These are phyloP conservation scores for Druon quercuslanigerum DNA, from an alignment of 1,140 invertebrate species.

Conservation along the genomic window DNA sequence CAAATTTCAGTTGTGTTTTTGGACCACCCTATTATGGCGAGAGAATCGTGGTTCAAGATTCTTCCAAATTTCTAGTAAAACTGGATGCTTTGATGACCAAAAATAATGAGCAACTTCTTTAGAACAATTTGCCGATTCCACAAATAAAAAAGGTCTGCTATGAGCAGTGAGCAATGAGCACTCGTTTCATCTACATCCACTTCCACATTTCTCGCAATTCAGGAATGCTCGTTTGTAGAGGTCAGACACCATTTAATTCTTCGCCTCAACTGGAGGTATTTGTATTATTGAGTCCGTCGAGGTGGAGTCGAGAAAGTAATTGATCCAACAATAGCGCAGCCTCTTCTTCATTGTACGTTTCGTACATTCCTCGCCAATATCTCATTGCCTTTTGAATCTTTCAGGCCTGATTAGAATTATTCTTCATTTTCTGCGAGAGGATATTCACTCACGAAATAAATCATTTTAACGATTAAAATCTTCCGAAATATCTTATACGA, in stretches of 20 bases:
- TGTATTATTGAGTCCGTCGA: constrained; percentile 8
- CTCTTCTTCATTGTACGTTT: constrained; percentile 47
- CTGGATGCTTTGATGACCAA: background rate
- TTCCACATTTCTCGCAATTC: constrained; percentile 15
- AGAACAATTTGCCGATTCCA: background rate
- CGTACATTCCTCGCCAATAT: constrained; percentile 49
- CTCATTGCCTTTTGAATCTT: constrained; percentile 39
- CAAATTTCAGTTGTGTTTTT: too few relatives aligned
- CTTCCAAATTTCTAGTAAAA: background rate
- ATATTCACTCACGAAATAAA: too few relatives aligned
- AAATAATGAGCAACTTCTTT: background rate
- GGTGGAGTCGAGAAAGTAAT: constrained; percentile 41
- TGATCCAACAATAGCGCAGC: constrained; percentile 53
- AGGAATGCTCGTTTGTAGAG: constrained; percentile 26
- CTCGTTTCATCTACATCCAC: background rate
- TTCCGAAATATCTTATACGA: too few relatives aligned
- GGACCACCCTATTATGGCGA: too few relatives aligned
- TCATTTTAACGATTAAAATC: too few relatives aligned
- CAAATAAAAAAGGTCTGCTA: background rate
- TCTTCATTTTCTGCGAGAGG: background rate
- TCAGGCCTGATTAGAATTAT: constrained; percentile 12
- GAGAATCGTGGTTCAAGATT: too few relatives aligned
- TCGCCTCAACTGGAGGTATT: background rate
- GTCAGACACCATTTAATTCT: constrained; percentile 5
- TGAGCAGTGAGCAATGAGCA: background rate